Evolutionary conservation across 2,797 vertebrate species (phyloP).

Genomic region (Anabas testudineus): DNA sequence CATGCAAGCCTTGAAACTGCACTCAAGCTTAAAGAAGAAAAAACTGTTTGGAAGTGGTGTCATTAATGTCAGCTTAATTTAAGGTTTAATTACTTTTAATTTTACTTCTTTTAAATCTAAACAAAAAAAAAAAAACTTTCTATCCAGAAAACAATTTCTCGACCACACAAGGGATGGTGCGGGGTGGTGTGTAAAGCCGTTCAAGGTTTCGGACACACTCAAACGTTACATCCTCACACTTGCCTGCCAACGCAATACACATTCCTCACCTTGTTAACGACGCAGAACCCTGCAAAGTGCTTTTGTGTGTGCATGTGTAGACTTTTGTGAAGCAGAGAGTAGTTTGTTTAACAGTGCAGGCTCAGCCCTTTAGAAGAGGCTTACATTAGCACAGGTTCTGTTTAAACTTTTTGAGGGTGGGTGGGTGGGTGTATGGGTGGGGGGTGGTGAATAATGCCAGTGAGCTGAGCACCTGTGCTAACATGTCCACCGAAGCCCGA

Average conservation of each 20-base stretch:
- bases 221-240: conserved; percentile 61
- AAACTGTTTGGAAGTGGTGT: too few species aligned
- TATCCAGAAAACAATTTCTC: too few species aligned
- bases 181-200: conserved; percentile 43
- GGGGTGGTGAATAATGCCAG: conserved; percentile 47
- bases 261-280: conserved; percentile 77
- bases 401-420: conserved; percentile 33
- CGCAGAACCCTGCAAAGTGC: conserved; percentile 52
- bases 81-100: not conserved
- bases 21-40: conserved; percentile 10
- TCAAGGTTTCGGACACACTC: conserved; percentile 21
- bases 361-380: conserved; percentile 51
- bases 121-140: too few species aligned
- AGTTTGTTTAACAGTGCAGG: conserved; percentile 64
- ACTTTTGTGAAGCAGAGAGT: conserved; percentile 27
- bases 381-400: conserved; percentile 48
- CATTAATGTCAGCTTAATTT: conserved; percentile 11
- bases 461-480: conserved; percentile 76
- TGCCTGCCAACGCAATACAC: conserved; percentile 54
- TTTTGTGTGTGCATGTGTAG: conserved; percentile 30
- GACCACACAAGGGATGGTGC: not conserved
- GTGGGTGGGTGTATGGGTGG: not conserved
- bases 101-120: too few species aligned
- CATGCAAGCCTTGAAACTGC: conserved; percentile 34
- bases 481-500: conserved; percentile 69